Percentiles rank a stretch among this genome's conserved stretches.
Evolutionary conservation across 2,888 invertebrate species (phyloP).

Genomic region (Folsomia manolachei): DNA sequence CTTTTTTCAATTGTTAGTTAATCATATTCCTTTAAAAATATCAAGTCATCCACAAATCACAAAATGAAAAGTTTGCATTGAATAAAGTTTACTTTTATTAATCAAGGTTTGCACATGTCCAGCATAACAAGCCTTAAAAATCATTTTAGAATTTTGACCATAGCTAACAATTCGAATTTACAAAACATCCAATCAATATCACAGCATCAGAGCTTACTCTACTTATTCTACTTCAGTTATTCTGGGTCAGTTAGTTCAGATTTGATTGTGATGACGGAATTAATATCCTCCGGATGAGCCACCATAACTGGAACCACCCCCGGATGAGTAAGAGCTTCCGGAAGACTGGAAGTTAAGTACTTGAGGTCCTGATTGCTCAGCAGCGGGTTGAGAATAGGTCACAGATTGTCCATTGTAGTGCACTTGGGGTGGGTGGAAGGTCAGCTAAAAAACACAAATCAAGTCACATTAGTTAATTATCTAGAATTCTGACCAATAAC

Average conservation of each 20-base stretch:
- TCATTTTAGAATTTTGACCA: neutral
- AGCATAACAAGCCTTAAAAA: too few species aligned
- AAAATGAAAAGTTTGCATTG: too few species aligned
- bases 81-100: too few species aligned
- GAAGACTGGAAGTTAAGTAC: conserved; percentile 10
- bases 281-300: neutral
- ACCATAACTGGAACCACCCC: neutral
- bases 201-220: neutral
- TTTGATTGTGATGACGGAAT: neutral
- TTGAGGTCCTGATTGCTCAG: conserved; percentile 1
- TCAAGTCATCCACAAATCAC: too few species aligned
- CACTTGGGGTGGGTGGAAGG: conserved; percentile 22
- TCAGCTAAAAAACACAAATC: conserved; percentile 5
- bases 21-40: too few species aligned
- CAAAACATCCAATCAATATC: neutral
- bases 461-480: too few species aligned
- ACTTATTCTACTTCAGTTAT: neutral
- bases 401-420: conserved; percentile 31
- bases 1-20: too few species aligned
- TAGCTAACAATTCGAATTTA: neutral
- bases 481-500: too few species aligned
- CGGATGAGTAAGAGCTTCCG: neutral
- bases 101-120: too few species aligned
- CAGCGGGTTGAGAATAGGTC: conserved; percentile 20
- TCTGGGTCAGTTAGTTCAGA: neutral